These are phyloP conservation scores for Euclidia mi DNA, from an alignment of 2,888 invertebrate genomes.

Conservation along the genomic window DNA sequence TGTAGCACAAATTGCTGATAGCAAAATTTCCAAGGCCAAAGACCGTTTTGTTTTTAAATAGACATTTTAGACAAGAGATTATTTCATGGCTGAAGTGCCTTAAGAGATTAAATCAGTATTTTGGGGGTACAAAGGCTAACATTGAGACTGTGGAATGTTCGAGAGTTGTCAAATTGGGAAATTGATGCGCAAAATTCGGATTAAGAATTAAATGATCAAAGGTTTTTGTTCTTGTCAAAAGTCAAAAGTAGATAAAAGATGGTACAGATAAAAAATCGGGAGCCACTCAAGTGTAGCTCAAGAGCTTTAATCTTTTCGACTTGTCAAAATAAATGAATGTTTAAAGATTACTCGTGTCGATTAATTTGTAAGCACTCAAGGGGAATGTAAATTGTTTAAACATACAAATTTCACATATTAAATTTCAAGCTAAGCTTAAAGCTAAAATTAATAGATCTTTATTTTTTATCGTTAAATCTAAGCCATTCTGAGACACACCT, in stretches of 20 bases:
- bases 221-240: constrained; percentile 36
- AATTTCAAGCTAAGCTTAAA: constrained; percentile 24
- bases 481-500: too few species aligned
- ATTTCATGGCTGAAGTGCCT: constrained; percentile 35
- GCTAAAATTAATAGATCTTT: constrained; percentile 3
- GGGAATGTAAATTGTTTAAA: constrained; percentile 25
- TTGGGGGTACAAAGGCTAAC: constrained; percentile 36
- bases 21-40: constrained; percentile 18
- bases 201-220: constrained; percentile 39
- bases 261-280: constrained; percentile 7
- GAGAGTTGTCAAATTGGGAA: constrained; percentile 40
- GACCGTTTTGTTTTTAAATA: constrained; percentile 41
- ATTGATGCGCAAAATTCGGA: constrained; percentile 33
- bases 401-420: constrained; percentile 36
- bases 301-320: constrained; percentile 33
- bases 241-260: constrained; percentile 46
- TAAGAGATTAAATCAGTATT: constrained; percentile 40
- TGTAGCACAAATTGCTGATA: constrained; percentile 43
- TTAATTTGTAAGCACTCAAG: constrained; percentile 47
- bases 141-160: constrained; percentile 38
- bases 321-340: constrained; percentile 33
- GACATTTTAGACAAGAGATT: constrained; percentile 28
- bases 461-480: too few species aligned
- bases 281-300: constrained; percentile 17
- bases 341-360: constrained; percentile 18